Evolutionary conservation across 2,888 invertebrate species (phyloP).

Genomic region (Folsomia candida): DNA sequence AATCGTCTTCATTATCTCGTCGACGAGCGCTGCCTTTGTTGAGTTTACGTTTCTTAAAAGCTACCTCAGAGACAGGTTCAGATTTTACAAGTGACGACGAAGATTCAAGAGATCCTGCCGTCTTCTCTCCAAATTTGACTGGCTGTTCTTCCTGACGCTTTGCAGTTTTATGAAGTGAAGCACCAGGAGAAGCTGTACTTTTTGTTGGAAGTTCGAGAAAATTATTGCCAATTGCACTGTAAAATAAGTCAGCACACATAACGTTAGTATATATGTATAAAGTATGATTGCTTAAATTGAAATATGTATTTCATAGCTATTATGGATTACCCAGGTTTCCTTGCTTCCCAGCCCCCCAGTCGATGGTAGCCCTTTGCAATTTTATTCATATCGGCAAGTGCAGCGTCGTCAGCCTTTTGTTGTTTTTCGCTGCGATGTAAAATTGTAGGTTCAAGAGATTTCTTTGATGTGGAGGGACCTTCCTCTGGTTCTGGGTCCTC

Average conservation of each 20-base stretch:
- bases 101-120: conserved; percentile 19
- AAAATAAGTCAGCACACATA: too few species aligned
- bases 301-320: too few species aligned
- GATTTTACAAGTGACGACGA: conserved; percentile 56
- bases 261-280: too few species aligned
- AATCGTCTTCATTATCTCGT: conserved; percentile 59
- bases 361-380: conserved; percentile 26
- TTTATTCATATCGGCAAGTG: conserved; percentile 21
- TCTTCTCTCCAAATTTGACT: conserved; percentile 41
- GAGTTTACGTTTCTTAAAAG: conserved; percentile 71
- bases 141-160: conserved; percentile 28
- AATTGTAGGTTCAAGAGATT: conserved; percentile 29
- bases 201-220: conserved; percentile 32
- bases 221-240: not conserved
- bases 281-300: too few species aligned
- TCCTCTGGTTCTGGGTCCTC: conserved; percentile 9
- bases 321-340: too few species aligned
- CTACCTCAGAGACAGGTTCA: conserved; percentile 53
- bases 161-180: conserved; percentile 17
- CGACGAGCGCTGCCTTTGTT: conserved; percentile 65
- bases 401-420: conserved; percentile 31
- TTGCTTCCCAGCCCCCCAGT: conserved; percentile 32
- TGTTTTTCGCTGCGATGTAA: conserved; percentile 42
- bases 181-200: conserved; percentile 15
- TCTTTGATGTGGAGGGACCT: conserved; percentile 11